Percentiles rank a stretch among this genome's conserved stretches.
These are phyloP conservation scores for Vipera latastei DNA, from an alignment of 2,797 vertebrate genomes.

Conservation along the genomic window DNA sequence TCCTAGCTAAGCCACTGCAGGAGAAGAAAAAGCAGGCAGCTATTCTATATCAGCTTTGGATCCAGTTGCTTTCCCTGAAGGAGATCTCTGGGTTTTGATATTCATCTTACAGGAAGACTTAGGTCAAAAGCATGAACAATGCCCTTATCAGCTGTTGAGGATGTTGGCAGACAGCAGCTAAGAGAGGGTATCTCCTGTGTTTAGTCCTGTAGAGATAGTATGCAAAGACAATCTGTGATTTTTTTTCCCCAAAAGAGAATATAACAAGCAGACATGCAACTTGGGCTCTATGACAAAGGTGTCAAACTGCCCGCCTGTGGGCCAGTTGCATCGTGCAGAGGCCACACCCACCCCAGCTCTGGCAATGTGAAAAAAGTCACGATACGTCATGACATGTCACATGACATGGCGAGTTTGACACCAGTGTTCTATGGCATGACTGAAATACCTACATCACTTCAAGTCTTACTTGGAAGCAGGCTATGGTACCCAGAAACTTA, in stretches of 20 bases:
- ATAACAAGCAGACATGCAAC: background rate
- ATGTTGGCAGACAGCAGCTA: background rate
- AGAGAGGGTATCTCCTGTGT: slow-evolving; percentile 17
- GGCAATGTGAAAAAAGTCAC: no score
- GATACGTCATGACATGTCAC: no score
- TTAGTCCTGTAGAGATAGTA: background rate
- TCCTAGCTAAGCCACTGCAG: background rate
- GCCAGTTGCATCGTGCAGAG: background rate
- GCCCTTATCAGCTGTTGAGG: slow-evolving; percentile 11
- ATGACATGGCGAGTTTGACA: background rate
- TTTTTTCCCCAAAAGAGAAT: background rate
- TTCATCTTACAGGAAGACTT: background rate
- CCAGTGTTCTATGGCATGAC: background rate
- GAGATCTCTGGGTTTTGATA: background rate
- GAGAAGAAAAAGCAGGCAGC: background rate
- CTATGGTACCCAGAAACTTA: background rate
- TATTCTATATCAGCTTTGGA: slow-evolving; percentile 2
- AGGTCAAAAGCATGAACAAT: slow-evolving; percentile 19
- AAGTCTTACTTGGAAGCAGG: background rate
- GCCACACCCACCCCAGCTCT: no score
- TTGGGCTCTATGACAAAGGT: background rate
- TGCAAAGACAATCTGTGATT: background rate
- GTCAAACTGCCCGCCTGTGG: background rate
- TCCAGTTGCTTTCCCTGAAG: slow-evolving; percentile 23
- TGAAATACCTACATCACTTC: background rate